Conservation (phyloP, 2,888 invertebrate species). For the Pyrgus malvae region DNA sequence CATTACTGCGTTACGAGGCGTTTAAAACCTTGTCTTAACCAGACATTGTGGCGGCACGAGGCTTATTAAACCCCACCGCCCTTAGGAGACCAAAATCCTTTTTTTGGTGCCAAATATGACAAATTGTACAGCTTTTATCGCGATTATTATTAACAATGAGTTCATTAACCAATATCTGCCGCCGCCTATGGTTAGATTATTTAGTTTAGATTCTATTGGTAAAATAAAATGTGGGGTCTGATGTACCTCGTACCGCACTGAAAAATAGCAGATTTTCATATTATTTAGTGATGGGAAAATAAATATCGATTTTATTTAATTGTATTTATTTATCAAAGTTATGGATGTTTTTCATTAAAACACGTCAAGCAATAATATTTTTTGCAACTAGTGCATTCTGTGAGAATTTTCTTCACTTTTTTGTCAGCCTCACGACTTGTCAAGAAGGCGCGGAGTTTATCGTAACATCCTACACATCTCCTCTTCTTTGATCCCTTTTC, state of each 20-base stretch:
- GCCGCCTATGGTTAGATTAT: conserved; percentile 19
- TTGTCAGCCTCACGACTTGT: background rate
- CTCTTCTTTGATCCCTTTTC: background rate
- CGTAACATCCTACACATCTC: background rate
- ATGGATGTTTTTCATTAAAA: background rate
- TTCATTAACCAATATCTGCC: conserved; percentile 16
- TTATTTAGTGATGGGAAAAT: background rate
- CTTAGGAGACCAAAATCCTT: conserved; percentile 18
- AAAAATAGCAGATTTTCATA: conserved; percentile 21
- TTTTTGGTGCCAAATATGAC: conserved; percentile 21
- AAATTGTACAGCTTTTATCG: conserved; percentile 9
- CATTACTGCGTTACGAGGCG: conserved; percentile 23
- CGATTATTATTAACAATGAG: conserved; percentile 19
- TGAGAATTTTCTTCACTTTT: background rate
- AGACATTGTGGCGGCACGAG: conserved; percentile 27
- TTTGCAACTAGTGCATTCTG: background rate
- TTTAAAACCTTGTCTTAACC: conserved; percentile 26
- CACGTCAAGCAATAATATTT: background rate
- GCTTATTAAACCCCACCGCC: conserved; percentile 29
- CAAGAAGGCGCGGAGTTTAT: background rate
- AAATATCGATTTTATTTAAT: background rate
- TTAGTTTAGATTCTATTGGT: conserved; percentile 21
- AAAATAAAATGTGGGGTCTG: conserved; percentile 26
- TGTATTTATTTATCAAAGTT: background rate
- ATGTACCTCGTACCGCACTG: conserved; percentile 23